Evolutionary conservation across 1,140 invertebrate species (phyloP).

Genomic region (Cherax quadricarinatus): DNA sequence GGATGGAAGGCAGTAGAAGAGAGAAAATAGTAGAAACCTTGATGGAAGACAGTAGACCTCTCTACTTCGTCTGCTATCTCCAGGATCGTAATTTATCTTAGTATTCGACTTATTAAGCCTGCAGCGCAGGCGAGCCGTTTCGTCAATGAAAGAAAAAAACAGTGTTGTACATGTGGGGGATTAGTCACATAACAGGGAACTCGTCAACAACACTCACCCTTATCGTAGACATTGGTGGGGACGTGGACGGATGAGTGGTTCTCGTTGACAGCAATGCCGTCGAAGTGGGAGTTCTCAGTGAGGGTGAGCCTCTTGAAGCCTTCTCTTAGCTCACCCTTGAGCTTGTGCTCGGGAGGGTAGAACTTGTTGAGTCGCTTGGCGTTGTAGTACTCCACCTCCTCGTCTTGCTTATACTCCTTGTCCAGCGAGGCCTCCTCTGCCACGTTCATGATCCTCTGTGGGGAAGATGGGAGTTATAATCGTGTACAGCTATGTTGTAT

Average conservation of each 20-base stretch:
- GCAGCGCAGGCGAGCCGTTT: no score
- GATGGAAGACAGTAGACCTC: no score
- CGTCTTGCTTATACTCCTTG: conserved; percentile 34
- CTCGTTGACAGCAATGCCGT: conserved; percentile 87
- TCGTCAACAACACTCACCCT: conserved; percentile 81
- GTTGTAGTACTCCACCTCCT: conserved; percentile 57
- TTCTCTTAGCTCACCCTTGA: neutral
- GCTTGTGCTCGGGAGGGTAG: neutral
- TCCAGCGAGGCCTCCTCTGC: conserved; percentile 59
- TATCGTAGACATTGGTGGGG: conserved; percentile 94
- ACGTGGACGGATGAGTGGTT: conserved; percentile 92
- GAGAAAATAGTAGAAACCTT: no score
- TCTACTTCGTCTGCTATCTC: no score
- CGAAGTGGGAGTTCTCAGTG: conserved; percentile 82
- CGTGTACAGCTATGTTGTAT: neutral
- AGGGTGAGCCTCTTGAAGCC: conserved; percentile 46
- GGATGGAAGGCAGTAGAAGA: no score
- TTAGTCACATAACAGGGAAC: no score
- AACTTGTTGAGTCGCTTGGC: conserved; percentile 54
- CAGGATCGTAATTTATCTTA: no score
- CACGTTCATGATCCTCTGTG: conserved; percentile 63
- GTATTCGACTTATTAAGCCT: no score
- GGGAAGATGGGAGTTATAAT: neutral
- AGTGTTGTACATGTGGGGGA: no score
- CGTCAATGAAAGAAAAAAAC: no score